phyloP scores from a whole-genome alignment of 1,140 invertebrate genomes.

The Chionoecetes opilio region DNA sequence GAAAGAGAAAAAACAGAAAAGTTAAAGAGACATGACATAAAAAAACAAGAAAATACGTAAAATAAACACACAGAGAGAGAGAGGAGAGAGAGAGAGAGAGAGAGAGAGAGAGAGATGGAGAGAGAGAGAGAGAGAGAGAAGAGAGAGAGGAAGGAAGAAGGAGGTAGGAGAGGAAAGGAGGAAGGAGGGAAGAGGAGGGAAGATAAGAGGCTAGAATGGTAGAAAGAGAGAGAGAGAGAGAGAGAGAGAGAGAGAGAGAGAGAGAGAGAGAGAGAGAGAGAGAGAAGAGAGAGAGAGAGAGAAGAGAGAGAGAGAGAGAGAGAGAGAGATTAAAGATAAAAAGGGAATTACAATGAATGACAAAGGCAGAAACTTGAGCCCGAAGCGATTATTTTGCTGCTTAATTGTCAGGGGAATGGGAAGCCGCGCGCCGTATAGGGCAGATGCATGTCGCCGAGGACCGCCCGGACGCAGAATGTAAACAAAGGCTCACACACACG shows the following conservation, averaged over 20 bases:
- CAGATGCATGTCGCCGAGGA: background rate
- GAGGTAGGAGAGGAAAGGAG: background rate
- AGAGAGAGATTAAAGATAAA: slow-evolving; percentile 2
- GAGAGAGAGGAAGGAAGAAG: background rate
- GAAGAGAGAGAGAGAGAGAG: slow-evolving; percentile 44
- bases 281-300: slow-evolving; percentile 30
- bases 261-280: slow-evolving; percentile 8
- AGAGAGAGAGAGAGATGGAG: background rate
- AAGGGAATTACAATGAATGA: background rate
- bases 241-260: slow-evolving; percentile 16
- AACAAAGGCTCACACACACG: too few species aligned
- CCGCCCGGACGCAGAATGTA: too few species aligned
- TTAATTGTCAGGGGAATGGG: too few species aligned
- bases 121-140: slow-evolving; percentile 12
- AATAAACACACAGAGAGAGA: background rate
- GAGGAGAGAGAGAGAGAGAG: background rate
- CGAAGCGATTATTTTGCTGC: too few species aligned
- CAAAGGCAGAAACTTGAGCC: too few species aligned
- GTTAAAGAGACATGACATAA: background rate
- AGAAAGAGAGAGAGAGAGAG: slow-evolving; percentile 50
- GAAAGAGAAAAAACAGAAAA: slow-evolving; percentile 30
- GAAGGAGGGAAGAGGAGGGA: background rate
- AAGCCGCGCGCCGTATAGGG: too few species aligned
- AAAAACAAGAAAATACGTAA: too few species aligned
- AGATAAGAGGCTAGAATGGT: background rate